These are phyloP conservation scores for Notothenia rossii DNA, from an alignment of 2,113 vertebrate species.

Conservation along the genomic window DNA sequence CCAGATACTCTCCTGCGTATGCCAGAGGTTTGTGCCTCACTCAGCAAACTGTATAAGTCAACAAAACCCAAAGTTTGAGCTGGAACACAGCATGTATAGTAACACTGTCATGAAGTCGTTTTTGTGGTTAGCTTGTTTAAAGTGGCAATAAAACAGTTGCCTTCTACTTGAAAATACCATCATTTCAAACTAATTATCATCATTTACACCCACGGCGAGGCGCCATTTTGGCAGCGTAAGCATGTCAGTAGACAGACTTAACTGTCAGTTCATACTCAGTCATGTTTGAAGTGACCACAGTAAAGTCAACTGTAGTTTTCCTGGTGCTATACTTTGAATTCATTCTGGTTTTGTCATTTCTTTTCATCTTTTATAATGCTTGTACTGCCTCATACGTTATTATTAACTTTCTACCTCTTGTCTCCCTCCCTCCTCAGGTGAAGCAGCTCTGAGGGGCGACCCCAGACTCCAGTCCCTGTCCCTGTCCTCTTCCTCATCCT, in stretches of 20 bases:
- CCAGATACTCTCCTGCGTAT: conserved; percentile 63
- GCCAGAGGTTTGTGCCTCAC: conserved; percentile 67
- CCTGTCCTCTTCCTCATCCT: conserved; percentile 85
- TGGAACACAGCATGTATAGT: conserved; percentile 48
- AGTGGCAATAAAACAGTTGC: conserved; percentile 55
- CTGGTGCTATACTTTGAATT: background rate
- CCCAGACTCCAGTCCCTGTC: conserved; percentile 94
- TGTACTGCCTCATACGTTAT: background rate
- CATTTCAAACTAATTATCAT: conserved; percentile 44
- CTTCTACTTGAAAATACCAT: conserved; percentile 41
- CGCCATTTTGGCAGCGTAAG: conserved; percentile 10
- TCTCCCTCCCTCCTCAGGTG: conserved; percentile 81
- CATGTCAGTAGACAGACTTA: conserved; percentile 1
- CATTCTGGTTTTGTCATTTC: background rate
- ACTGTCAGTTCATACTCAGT: conserved; percentile 2
- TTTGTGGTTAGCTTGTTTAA: conserved; percentile 60
- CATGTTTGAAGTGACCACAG: background rate
- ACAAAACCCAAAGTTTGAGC: conserved; percentile 57
- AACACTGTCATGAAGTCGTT: conserved; percentile 37
- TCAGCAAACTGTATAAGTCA: conserved; percentile 68
- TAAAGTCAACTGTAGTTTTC: background rate
- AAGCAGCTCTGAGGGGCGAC: conserved; percentile 94
- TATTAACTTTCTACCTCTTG: background rate
- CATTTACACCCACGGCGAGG: conserved; percentile 30
- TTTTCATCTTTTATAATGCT: background rate